These are phyloP conservation scores for Drosophila parabipectinata DNA, from an alignment of 1,140 invertebrate species.

Conservation along the genomic window DNA sequence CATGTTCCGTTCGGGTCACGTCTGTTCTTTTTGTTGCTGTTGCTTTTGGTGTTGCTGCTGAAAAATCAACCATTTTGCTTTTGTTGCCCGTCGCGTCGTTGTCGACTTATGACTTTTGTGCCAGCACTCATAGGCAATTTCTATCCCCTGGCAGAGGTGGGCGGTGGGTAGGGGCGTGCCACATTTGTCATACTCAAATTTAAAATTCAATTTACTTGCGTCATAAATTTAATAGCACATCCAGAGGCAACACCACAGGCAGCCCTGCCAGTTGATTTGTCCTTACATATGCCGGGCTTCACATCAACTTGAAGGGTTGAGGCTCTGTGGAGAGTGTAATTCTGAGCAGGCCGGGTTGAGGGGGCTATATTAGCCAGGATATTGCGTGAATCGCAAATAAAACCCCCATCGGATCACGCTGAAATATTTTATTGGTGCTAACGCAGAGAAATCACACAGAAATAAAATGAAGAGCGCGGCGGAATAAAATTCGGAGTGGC, in stretches of 20 bases:
- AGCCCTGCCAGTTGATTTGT: conserved; percentile 63
- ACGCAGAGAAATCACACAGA: conserved; percentile 24
- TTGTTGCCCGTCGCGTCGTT: conserved; percentile 15
- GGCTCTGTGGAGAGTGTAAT: neutral
- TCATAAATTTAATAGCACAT: conserved; percentile 80
- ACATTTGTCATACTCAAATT: conserved; percentile 82
- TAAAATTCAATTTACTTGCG: conserved; percentile 83
- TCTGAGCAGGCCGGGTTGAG: neutral
- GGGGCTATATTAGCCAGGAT: conserved; percentile 31
- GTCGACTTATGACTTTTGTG: conserved; percentile 77
- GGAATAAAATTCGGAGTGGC: conserved; percentile 5
- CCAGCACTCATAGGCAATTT: conserved; percentile 70
- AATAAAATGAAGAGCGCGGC: conserved; percentile 17
- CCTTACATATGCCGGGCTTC: conserved; percentile 29
- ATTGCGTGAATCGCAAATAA: neutral
- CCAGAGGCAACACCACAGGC: conserved; percentile 27
- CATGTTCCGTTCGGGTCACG: conserved; percentile 70
- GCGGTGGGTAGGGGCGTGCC: conserved; percentile 46
- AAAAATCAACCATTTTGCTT: conserved; percentile 18
- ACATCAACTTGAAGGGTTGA: conserved; percentile 29
- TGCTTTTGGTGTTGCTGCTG: conserved; percentile 23
- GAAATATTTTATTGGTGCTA: conserved; percentile 37
- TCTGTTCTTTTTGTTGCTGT: conserved; percentile 64
- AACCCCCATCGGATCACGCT: conserved; percentile 18
- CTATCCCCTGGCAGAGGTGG: conserved; percentile 42